Percentiles rank a stretch among this genome's conserved stretches.
Conservation (phyloP, 2,113 vertebrate species). For the Vidua chalybeata region DNA sequence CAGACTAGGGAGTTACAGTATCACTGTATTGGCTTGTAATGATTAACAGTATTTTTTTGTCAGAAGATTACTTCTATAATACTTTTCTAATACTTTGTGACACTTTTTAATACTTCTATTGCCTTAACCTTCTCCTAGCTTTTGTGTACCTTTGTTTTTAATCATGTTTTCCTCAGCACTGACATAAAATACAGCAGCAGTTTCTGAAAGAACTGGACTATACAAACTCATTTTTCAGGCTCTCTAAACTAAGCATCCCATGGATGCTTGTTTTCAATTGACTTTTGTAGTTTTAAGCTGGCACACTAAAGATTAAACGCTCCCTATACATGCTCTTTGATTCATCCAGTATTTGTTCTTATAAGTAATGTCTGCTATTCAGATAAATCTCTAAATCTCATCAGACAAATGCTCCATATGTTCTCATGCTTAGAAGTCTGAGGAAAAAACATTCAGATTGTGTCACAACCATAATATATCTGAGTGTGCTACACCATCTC, state of each 20-base stretch:
- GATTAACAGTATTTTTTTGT: not conserved
- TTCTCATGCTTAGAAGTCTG: not conserved
- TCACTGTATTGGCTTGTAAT: not conserved
- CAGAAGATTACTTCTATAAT: not conserved
- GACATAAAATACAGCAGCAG: not conserved
- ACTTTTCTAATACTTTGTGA: not conserved
- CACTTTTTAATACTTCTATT: not conserved
- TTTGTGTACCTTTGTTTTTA: not conserved
- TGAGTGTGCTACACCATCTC: not conserved
- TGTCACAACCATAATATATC: not conserved
- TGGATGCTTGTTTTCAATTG: not conserved
- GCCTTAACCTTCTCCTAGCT: not conserved
- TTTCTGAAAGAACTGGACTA: not conserved
- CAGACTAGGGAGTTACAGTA: not conserved
- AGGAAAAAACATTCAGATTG: not conserved
- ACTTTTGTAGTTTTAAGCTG: not conserved
- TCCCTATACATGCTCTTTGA: not conserved
- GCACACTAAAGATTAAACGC: not conserved
- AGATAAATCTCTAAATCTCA: constrained; percentile 6
- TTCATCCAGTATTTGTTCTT: constrained; percentile 1
- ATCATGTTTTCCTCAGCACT: not conserved
- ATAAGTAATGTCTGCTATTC: not conserved
- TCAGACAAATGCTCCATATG: not conserved
- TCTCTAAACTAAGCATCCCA: not conserved
- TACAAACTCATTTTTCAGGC: not conserved